Percentiles rank a stretch among this genome's conserved stretches.
phyloP scores from a whole-genome alignment of 1,140 invertebrate genomes.

The Micrasema longulum region DNA sequence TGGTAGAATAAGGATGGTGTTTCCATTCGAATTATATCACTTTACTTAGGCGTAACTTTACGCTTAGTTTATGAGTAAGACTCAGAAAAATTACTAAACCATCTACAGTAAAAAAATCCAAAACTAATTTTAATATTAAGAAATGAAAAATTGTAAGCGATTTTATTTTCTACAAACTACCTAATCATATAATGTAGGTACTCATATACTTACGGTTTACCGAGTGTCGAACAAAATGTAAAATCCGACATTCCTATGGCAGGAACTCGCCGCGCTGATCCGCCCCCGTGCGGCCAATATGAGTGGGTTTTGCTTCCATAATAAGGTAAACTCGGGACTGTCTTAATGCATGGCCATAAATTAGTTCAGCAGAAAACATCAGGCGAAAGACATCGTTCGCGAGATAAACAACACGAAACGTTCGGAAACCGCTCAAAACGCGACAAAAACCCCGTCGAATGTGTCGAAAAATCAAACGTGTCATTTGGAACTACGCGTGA shows the following conservation, averaged over 20 bases:
- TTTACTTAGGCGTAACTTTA: too few species aligned
- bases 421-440: not conserved
- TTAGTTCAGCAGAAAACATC: slow-evolving; percentile 51
- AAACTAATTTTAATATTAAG: too few species aligned
- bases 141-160: too few species aligned
- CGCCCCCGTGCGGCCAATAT: slow-evolving; percentile 50
- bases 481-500: not conserved
- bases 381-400: slow-evolving; percentile 45
- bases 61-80: too few species aligned
- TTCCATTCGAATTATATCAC: too few species aligned
- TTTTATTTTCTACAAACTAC: too few species aligned
- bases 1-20: too few species aligned
- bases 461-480: not conserved
- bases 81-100: too few species aligned
- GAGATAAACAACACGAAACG: slow-evolving; percentile 18
- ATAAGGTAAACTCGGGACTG: slow-evolving; percentile 53
- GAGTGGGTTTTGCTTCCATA: slow-evolving; percentile 55
- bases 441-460: not conserved
- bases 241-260: slow-evolving; percentile 28
- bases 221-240: slow-evolving; percentile 9
- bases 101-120: too few species aligned
- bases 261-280: not conserved
- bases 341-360: slow-evolving; percentile 53
- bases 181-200: too few species aligned
- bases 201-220: too few species aligned